Percentiles rank a stretch among this genome's conserved stretches.
These are phyloP conservation scores for Alexandromys fortis DNA, from an alignment of 2,113 vertebrate genomes.

Conservation along the genomic window DNA sequence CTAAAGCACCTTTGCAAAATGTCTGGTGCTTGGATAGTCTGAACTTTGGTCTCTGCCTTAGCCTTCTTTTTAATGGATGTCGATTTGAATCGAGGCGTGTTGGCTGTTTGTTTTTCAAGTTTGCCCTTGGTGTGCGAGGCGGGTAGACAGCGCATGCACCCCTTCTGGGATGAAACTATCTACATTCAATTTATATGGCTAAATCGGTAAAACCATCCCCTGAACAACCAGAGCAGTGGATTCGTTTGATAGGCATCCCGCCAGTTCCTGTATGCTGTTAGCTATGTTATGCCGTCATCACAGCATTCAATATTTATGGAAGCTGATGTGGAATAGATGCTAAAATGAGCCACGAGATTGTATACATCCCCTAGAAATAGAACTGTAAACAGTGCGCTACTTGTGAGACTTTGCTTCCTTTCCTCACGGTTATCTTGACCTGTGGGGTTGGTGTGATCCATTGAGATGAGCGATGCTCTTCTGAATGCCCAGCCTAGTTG, in stretches of 20 bases:
- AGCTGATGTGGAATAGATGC: background rate
- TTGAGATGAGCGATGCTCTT: background rate
- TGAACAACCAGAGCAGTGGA: slow-evolving; percentile 4
- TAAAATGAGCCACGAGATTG: slow-evolving; percentile 30
- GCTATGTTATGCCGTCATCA: slow-evolving; percentile 21
- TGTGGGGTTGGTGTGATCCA: background rate
- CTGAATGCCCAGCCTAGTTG: slow-evolving; percentile 1
- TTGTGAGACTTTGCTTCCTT: slow-evolving; percentile 40
- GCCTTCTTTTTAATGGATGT: slow-evolving; percentile 72
- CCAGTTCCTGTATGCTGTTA: background rate
- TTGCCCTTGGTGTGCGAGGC: slow-evolving; percentile 71
- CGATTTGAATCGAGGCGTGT: slow-evolving; percentile 60
- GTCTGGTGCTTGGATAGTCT: slow-evolving; percentile 33
- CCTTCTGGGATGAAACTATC: slow-evolving; percentile 40
- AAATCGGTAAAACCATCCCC: background rate
- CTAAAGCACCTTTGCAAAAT: slow-evolving; percentile 64
- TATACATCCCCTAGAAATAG: background rate
- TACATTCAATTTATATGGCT: background rate
- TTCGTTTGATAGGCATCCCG: slow-evolving; percentile 37
- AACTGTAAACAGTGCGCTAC: background rate
- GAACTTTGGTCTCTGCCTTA: slow-evolving; percentile 72
- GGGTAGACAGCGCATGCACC: background rate
- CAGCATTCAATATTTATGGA: slow-evolving; percentile 38
- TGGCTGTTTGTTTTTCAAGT: slow-evolving; percentile 24
- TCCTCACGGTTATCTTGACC: slow-evolving; percentile 32